These are phyloP conservation scores for Ridgeia piscesae DNA, from an alignment of 1,140 invertebrate species.

Conservation along the genomic window DNA sequence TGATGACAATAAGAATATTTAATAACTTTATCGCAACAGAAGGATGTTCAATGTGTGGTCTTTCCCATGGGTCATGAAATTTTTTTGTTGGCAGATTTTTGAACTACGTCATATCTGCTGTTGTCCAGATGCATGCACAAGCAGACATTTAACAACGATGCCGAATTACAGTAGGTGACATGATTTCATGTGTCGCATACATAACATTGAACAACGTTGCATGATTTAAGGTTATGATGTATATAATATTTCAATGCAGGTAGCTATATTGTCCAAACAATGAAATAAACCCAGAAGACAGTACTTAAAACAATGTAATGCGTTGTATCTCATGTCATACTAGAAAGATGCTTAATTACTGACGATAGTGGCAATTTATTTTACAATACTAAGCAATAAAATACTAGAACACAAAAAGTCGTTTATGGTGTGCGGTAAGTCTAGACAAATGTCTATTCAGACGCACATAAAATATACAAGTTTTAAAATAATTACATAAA, in stretches of 20 bases:
- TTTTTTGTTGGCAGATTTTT: constrained; percentile 17
- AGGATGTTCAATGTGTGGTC: neutral
- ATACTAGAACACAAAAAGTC: no score
- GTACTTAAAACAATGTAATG: no score
- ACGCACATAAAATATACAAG: no score
- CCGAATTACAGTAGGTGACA: neutral
- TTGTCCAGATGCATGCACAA: constrained; percentile 26
- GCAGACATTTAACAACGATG: neutral
- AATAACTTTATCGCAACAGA: neutral
- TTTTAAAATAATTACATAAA: no score
- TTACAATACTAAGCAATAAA: no score
- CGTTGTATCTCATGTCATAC: neutral
- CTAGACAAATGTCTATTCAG: no score
- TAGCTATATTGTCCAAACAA: no score
- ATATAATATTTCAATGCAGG: no score
- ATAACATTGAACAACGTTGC: no score
- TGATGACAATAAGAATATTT: neutral
- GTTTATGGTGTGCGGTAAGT: neutral
- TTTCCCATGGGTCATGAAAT: neutral
- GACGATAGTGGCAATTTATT: neutral
- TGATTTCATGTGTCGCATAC: no score
- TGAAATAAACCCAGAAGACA: no score
- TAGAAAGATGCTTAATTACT: neutral
- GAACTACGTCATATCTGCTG: constrained; percentile 26
- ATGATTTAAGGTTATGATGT: no score